A percentile compares a stretch with the other conserved stretches of the same genome.
phyloP scores from a whole-genome alignment of 2,797 vertebrate genomes.

The Trachurus trachurus region DNA sequence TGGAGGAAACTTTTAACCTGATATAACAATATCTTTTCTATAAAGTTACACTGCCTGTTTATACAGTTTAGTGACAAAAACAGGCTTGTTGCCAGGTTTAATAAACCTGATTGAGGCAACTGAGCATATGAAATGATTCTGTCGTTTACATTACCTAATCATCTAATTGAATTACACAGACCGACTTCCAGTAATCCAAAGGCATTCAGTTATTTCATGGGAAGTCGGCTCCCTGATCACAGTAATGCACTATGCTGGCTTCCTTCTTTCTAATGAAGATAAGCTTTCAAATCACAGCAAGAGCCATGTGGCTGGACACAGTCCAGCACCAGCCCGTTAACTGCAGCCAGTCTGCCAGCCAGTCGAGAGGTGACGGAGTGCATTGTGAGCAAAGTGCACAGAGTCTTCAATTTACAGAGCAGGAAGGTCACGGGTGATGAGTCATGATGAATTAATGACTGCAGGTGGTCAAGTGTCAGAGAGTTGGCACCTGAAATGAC shows the following conservation, averaged over 20 bases:
- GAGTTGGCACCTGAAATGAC: constrained; percentile 66
- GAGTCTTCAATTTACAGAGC: constrained; percentile 53
- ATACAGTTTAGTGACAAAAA: constrained; percentile 26
- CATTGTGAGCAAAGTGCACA: constrained; percentile 54
- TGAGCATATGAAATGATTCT: constrained; percentile 19
- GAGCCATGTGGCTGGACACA: constrained; percentile 65
- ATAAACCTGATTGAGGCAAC: constrained; percentile 29
- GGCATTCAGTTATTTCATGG: constrained; percentile 48
- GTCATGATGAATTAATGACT: constrained; percentile 62
- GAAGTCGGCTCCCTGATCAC: constrained; percentile 58
- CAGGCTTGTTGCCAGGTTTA: constrained; percentile 31
- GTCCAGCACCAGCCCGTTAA: constrained; percentile 65
- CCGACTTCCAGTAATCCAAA: constrained; percentile 48
- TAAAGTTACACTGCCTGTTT: constrained; percentile 31
- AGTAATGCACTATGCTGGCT: constrained; percentile 62
- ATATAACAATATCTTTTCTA: constrained; percentile 6
- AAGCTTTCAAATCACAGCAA: constrained; percentile 74
- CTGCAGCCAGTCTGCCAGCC: constrained; percentile 56
- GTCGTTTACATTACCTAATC: constrained; percentile 48
- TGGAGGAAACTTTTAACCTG: not conserved
- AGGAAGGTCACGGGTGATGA: constrained; percentile 53
- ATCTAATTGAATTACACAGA: constrained; percentile 42
- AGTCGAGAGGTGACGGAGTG: constrained; percentile 70
- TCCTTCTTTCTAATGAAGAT: constrained; percentile 76
- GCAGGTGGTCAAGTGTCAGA: constrained; percentile 67